phyloP scores from a whole-genome alignment of 2,888 invertebrate genomes.

The Parascotia fuliginaria region DNA sequence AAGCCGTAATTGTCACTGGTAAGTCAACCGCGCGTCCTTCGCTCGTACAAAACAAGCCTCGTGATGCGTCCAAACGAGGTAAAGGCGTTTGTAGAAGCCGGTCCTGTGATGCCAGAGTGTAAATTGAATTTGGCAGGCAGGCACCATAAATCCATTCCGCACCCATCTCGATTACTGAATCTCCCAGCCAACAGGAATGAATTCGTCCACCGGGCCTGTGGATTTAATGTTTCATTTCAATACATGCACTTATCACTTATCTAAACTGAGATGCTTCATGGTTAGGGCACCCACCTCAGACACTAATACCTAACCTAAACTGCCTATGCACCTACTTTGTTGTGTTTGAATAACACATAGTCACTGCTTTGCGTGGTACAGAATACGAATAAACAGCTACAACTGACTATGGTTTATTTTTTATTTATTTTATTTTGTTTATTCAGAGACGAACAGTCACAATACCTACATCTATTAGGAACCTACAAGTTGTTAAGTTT shows the following conservation, averaged over 20 bases:
- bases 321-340: no score
- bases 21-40: slow-evolving; percentile 89
- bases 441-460: no score
- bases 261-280: background rate
- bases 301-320: no score
- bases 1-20: slow-evolving; percentile 87
- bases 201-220: slow-evolving; percentile 91
- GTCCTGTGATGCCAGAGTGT: slow-evolving; percentile 89
- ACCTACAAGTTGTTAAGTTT: no score
- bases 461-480: no score
- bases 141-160: slow-evolving; percentile 91
- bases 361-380: no score
- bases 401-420: no score
- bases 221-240: background rate
- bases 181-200: slow-evolving; percentile 91
- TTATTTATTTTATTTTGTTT: no score
- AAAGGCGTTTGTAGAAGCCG: slow-evolving; percentile 87
- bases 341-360: no score
- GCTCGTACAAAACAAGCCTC: slow-evolving; percentile 88
- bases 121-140: slow-evolving; percentile 89
- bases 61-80: slow-evolving; percentile 79
- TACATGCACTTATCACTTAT: background rate
- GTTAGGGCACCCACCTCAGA: no score
- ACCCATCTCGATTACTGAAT: slow-evolving; percentile 91
- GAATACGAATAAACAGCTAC: no score